Base-by-base conservation (phyloP, 64 coral and sea anemone genomes). In the Dendronephthya gigantea region DNA sequence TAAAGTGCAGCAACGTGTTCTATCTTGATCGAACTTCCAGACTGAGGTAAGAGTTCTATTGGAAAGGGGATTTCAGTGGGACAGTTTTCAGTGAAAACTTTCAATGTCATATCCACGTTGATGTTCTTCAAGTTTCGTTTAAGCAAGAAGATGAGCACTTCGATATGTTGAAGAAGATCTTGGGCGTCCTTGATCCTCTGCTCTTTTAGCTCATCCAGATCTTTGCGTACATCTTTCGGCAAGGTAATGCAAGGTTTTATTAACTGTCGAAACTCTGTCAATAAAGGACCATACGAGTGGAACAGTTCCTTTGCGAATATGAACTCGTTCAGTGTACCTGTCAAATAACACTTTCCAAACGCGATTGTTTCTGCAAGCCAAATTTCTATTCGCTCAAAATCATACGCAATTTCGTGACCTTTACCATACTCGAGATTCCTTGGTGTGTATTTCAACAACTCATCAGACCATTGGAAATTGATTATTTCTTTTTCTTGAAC, bases 361-460 rank as follows among this genome's bases (percentile, higher is more conserved):
- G 89, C 15, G 34, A 91, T 88, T 8, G 83, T 50, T 39, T 75
- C 75, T 31, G 86, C 86, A 19, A 94, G 56, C 68, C 91, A 86
- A 55, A 48, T 88, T 82, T 94, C 92, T 16, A 94, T 94, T 69
- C 88, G 90, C 43, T 55, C 92, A 59, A 94, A 88, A 72, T 90
- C 89, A 82, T 94, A 94, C 14, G 81, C 27, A 31, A 94, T 89
- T 45, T 91, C 89, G 51, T 88, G 43, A 27, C 92, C 92, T 12
- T 86, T 85, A 1, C 92, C 92, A 41, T 94, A 94, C 27, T 94
- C 92, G 14, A 89, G 90, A 83, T 94, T 50, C 16, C 88, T 83
- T 23, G 90, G 86, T 11, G 89, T 84, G 62, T 94, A 86, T 9
- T 65, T 58, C 36, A 94, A 59, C n/a, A 94, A 86, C 13, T 86